Evolutionary conservation across 2,113 vertebrate genomes (phyloP), one percentile per base, ranked within the genome.

Genomic region (Zosterops borbonicus): DNA sequence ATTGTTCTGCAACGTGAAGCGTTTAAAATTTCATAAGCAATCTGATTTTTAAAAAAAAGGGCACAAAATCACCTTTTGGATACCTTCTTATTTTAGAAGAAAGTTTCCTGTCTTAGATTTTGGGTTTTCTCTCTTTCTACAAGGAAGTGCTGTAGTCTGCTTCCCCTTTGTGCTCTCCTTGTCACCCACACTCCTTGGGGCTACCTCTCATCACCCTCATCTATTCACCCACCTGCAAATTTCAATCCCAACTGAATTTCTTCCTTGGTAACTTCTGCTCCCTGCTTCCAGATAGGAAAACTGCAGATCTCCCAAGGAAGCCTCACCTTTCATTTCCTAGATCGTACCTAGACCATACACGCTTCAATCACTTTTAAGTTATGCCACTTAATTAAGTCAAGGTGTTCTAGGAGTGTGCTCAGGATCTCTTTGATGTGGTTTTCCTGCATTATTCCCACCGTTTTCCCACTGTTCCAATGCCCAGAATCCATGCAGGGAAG

Each of bases 1-100:
- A 86, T 81, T 64, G 42, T 74, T 81, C 75, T 83, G 81, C 70
- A 44, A 86, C 2, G 20, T 88, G 71, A 62, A 88, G 71, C 0
- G 0, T 90, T 96, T 92, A 94, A 96, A 88, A 86, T 93, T 95
- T 90, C 71, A 95, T 88, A 64, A 90, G 63, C 71, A 78, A 86
- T 83, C 9, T 67, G 8, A 11, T 42, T 17, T 4, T 17, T 4
- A 0, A 14, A 28, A 35, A 31, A 21, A n/a, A 27, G 17, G 5
- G 3, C 9, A 29, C 3, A 44, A 58, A 82, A 52, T 35, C n/a
- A 58, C 29, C 35, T 90, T 93, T 88, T 2, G 3, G 21, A 22
- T 39, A 42, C 9, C 16, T 41, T 84, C 63, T 64, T 17, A 37
- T 69, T 64, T 42, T 9, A 64, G 33, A 27, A 78, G 28, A 29